Percentiles rank a stretch among this genome's conserved stretches.
phyloP scores from a whole-genome alignment of 1,140 invertebrate genomes.

The Centruroides vittatus region DNA sequence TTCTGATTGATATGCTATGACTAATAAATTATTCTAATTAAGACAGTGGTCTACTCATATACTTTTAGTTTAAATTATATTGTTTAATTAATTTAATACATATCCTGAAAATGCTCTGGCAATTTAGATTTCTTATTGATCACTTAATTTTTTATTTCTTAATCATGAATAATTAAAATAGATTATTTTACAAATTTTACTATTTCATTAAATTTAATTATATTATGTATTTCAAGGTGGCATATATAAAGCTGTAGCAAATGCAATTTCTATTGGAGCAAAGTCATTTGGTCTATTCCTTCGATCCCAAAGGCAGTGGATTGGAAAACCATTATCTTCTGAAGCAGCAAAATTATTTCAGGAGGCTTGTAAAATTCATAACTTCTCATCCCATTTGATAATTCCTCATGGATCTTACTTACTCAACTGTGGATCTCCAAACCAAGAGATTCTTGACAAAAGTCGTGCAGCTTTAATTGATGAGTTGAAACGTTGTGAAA shows the following conservation, averaged over 20 bases:
- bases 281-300: constrained; percentile 36
- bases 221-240: constrained; percentile 22
- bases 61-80: too few species aligned
- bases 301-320: constrained; percentile 33
- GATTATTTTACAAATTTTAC: too few species aligned
- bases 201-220: neutral
- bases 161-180: too few species aligned
- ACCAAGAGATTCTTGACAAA: constrained; percentile 31
- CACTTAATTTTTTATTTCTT: too few species aligned
- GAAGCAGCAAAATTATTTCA: constrained; percentile 28
- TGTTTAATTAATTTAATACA: too few species aligned
- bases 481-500: constrained; percentile 35
- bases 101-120: too few species aligned
- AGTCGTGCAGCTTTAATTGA: constrained; percentile 33
- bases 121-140: too few species aligned
- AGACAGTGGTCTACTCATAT: too few species aligned
- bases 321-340: constrained; percentile 32
- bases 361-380: constrained; percentile 23
- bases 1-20: too few species aligned
- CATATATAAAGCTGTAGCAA: constrained; percentile 26
- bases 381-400: constrained; percentile 22
- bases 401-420: constrained; percentile 37
- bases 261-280: constrained; percentile 29
- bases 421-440: constrained; percentile 36
- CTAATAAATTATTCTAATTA: too few species aligned